A percentile compares a stretch with the other conserved stretches of the same genome.
Conservation (phyloP, 2,113 vertebrate species). For the Vanacampus margaritifer region DNA sequence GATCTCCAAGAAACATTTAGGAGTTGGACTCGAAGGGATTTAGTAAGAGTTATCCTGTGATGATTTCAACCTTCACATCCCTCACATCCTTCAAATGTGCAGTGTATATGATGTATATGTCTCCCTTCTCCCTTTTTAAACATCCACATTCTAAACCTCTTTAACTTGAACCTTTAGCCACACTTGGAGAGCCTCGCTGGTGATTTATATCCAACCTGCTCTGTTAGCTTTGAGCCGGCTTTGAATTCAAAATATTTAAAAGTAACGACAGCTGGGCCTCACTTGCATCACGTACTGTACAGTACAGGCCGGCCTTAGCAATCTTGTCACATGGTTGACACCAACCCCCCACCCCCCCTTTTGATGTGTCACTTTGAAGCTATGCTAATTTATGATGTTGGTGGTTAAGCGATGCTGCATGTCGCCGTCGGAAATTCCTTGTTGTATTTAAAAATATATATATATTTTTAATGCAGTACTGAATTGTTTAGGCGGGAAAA, state of each 20-base stretch:
- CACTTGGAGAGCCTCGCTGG: neutral
- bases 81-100: neutral
- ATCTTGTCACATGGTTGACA: conserved; percentile 13
- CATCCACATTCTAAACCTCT: neutral
- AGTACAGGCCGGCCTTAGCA: neutral
- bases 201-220: neutral
- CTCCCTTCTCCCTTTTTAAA: neutral
- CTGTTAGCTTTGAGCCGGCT: conserved; percentile 6
- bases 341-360: neutral
- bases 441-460: neutral
- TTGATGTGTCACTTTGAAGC: conserved; percentile 10
- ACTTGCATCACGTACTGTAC: conserved; percentile 3
- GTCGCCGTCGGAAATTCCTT: neutral
- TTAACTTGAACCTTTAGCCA: neutral
- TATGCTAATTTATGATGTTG: neutral
- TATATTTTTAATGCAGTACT: too few species aligned
- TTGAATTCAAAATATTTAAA: conserved; percentile 28
- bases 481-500: too few species aligned
- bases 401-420: neutral
- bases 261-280: conserved; percentile 10
- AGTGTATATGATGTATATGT: conserved; percentile 14
- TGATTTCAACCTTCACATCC: conserved; percentile 12
- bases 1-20: neutral
- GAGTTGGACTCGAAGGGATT: neutral
- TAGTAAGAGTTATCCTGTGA: neutral